Base-by-base conservation (phyloP, 1,140 invertebrate species). In the Hycleus phaleratus region DNA sequence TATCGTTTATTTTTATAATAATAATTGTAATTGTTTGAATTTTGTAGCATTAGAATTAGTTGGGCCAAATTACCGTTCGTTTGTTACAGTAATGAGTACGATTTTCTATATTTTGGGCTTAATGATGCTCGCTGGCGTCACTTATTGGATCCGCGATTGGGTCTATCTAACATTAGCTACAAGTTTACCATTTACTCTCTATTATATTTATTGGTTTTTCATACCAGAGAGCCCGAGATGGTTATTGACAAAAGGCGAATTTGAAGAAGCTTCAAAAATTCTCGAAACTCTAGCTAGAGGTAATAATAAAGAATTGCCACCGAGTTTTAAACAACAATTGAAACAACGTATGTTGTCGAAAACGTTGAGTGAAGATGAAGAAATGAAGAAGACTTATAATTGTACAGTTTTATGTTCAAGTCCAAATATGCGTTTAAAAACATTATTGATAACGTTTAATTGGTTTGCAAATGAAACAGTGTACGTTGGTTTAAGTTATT, bases 61-160 rank as follows among this genome's bases (percentile, higher is more conserved):
- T 11, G 90, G 91, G 3, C 90, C 90, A 24, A 91, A 88, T 71
- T 93, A 94, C 75, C 78, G 93, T 61, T 93, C 91, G 1, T 93
- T 92, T 73, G 87, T 91, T 0, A 94, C 90, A 1, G 90, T 93
- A 0, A 86, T 93, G 84, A 93, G 89, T 0, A 93, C 91, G 62
- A 82, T 91, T 26, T 93, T 91, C 69, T 95, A 94, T 70, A 92
- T 90, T 3, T 77, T 90, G 46, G 90, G 91, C 1, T 78, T 94
- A 26, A 88, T 92, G 68, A 75, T 93, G 63, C 69, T 95, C 38
- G 84, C 92, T 3, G 81, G 82, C 3, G 80, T 95, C 2, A 90
- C 91, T 2, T 94, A 91, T 71, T 73, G 92, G 26, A 81, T 93
- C 45, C 74, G 88, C 47, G 82, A 93, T 71, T 95, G 92, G 92